Conservation (phyloP, 1,140 invertebrate species). For the Carposina sasakii region DNA sequence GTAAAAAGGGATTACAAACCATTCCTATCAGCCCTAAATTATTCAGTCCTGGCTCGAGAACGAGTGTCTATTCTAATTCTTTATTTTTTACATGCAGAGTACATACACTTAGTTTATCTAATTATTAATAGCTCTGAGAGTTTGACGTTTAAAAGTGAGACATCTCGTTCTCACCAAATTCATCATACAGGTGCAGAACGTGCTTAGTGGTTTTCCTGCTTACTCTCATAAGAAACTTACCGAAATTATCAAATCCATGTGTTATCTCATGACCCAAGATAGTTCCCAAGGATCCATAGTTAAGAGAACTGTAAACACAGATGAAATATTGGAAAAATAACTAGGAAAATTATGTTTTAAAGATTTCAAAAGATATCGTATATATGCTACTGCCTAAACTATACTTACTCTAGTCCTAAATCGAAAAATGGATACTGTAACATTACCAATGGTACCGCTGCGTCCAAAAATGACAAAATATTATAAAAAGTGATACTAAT, state of each 20-base stretch:
- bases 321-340: conserved; percentile 14
- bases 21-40: too few species aligned
- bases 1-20: too few species aligned
- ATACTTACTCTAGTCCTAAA: conserved; percentile 77
- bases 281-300: conserved; percentile 88
- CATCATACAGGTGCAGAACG: too few species aligned
- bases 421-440: conserved; percentile 82
- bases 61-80: too few species aligned
- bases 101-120: too few species aligned
- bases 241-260: conserved; percentile 88
- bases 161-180: too few species aligned
- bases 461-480: conserved; percentile 42
- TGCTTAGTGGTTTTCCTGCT: too few species aligned
- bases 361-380: conserved; percentile 6
- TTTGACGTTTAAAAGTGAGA: too few species aligned
- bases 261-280: conserved; percentile 90
- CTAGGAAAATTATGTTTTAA: conserved; percentile 3
- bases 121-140: too few species aligned
- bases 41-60: too few species aligned
- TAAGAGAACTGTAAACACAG: conserved; percentile 77
- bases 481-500: neutral
- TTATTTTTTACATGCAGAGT: too few species aligned
- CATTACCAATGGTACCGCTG: conserved; percentile 84
- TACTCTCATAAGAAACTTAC: conserved; percentile 63
- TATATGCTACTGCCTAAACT: neutral